Evolutionary conservation across 2,113 vertebrate genomes (phyloP).

Genomic region (Ophthalmolycus amberensis): DNA sequence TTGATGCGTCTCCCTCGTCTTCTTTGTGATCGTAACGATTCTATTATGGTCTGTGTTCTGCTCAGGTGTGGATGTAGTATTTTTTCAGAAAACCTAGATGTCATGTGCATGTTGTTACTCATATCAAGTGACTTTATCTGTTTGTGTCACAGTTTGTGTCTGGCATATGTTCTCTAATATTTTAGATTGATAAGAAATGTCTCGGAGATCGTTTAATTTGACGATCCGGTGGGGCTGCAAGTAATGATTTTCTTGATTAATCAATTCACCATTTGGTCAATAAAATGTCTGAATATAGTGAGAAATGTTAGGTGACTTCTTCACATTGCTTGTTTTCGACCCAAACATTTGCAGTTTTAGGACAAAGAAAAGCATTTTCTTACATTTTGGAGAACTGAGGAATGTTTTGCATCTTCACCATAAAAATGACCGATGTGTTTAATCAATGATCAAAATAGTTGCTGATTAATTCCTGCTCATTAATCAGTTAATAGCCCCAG

Average conservation of each 20-base stretch:
- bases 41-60: conserved; percentile 24
- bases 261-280: not conserved
- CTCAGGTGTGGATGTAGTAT: conserved; percentile 11
- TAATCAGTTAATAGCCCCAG: not conserved
- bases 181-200: not conserved
- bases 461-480: not conserved
- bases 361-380: not conserved
- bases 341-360: not conserved
- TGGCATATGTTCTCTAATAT: not conserved
- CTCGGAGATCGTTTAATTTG: conserved; percentile 6
- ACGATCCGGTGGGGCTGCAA: not conserved
- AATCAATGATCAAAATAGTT: not conserved
- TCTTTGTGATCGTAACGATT: conserved; percentile 36
- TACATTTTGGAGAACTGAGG: not conserved
- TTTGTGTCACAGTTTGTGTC: not conserved
- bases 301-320: not conserved
- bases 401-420: not conserved
- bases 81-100: not conserved
- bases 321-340: not conserved
- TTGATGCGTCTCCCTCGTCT: conserved; percentile 18
- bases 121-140: not conserved
- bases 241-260: not conserved
- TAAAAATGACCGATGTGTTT: not conserved
- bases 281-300: not conserved
- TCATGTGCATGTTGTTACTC: not conserved